Evolutionary conservation across 1,140 invertebrate species (phyloP).

Genomic region (Drosophila seguyi): DNA sequence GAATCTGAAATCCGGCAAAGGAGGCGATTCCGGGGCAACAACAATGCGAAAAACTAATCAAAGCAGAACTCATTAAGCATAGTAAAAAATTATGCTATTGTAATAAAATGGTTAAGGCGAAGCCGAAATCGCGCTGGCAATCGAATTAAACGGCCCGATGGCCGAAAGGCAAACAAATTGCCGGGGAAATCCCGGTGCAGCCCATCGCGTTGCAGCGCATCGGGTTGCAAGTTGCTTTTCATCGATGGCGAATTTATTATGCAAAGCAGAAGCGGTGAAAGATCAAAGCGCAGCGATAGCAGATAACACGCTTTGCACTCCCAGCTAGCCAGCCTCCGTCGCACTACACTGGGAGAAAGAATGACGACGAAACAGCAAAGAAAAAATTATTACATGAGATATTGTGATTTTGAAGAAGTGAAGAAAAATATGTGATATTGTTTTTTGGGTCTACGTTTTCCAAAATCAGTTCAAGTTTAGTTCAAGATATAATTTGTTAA

Average conservation of each 20-base stretch:
- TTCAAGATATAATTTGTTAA: too few relatives aligned
- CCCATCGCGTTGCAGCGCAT: constrained; percentile 12
- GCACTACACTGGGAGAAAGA: constrained; percentile 7
- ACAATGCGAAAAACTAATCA: constrained; percentile 78
- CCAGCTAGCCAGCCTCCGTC: constrained; percentile 17
- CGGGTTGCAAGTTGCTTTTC: constrained; percentile 78
- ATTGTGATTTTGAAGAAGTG: too few relatives aligned
- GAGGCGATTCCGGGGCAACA: constrained; percentile 38
- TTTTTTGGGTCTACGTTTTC: too few relatives aligned
- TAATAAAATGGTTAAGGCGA: constrained; percentile 79
- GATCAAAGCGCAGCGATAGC: constrained; percentile 81
- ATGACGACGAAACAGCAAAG: too few relatives aligned
- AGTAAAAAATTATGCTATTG: constrained; percentile 83
- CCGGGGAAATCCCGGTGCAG: constrained; percentile 71
- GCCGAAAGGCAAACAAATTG: constrained; percentile 81
- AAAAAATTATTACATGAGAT: not conserved
- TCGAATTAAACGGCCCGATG: constrained; percentile 80
- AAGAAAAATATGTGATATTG: too few relatives aligned
- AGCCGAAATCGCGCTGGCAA: constrained; percentile 76
- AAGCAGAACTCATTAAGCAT: constrained; percentile 84
- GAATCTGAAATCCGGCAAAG: constrained; percentile 18
- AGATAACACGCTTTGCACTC: constrained; percentile 62
- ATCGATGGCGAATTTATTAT: constrained; percentile 84
- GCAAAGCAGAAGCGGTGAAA: constrained; percentile 84
- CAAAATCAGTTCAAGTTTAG: too few relatives aligned